Conservation (phyloP, 2,888 invertebrate species). For the Phortica okadai region DNA sequence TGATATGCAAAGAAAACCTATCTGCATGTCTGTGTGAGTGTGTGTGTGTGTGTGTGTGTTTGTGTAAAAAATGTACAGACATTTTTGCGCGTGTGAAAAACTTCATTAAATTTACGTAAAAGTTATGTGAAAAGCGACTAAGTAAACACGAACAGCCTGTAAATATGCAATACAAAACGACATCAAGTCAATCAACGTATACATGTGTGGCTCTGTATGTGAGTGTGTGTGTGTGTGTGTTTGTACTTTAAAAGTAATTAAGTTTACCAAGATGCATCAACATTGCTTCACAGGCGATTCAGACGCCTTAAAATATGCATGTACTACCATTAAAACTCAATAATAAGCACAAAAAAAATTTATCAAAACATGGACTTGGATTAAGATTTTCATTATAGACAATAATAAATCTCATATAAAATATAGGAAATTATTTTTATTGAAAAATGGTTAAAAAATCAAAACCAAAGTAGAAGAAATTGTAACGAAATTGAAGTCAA, state of each 20-base stretch:
- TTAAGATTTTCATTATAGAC: too few species aligned
- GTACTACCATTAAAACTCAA: too few species aligned
- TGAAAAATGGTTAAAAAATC: too few species aligned
- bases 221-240: slow-evolving; percentile 36
- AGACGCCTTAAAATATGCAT: too few species aligned
- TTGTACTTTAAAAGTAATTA: slow-evolving; percentile 66
- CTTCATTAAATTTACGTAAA: background rate
- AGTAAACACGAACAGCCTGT: background rate
- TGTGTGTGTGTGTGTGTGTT: slow-evolving; percentile 11
- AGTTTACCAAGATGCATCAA: slow-evolving; percentile 53
- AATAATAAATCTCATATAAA: too few species aligned
- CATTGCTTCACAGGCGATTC: slow-evolving; percentile 42
- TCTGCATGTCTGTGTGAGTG: slow-evolving; percentile 41
- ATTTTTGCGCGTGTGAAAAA: background rate
- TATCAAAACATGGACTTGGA: too few species aligned
- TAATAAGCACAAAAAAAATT: too few species aligned
- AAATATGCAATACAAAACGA: background rate
- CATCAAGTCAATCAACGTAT: background rate
- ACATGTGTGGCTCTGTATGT: background rate
- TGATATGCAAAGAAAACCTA: background rate
- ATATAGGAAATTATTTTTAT: too few species aligned
- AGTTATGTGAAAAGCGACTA: background rate
- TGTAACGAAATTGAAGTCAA: too few species aligned
- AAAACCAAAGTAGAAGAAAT: too few species aligned
- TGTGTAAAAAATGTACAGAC: slow-evolving; percentile 4